Base-by-base conservation (phyloP, 2,888 invertebrate genomes). In the Mythimna albipuncta region DNA sequence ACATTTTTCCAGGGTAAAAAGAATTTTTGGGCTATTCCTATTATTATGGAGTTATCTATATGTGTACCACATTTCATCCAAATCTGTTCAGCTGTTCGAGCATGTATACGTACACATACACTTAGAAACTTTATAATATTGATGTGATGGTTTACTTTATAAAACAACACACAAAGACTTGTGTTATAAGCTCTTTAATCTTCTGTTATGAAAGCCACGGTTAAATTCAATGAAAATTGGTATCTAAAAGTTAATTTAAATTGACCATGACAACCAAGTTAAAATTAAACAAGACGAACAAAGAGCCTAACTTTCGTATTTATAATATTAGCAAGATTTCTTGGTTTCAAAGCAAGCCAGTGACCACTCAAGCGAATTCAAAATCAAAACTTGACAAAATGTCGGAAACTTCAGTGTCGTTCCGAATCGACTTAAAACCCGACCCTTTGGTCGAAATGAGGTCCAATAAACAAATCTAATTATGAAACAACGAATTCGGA, bases 381-480 rank as follows among this genome's bases (percentile, higher is more conserved):
- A 67, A 65, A 67, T 69, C 41, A 58, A 59, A 69, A 69, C 63
- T 80, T 69, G 73, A 73, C 74, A 75, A 81, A 75, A 76, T 68
- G 47, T 69, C 67, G 26, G 16, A 62, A 79, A 85, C 75, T 72
- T 65, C 64, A 71, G 61, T 54, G 70, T 69, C 67, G 26, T 72
- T 35, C 38, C 26, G 70, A 79, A 72, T 75, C 58, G 69, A 59
- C 71, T 78, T 76, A 81, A 64, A 73, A 58, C 47, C 63, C 59
- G 69, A 75, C 68, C 69, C 67, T 79, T 82, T 82, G 73, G 69
- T 66, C 62, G 72, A 75, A 82, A 73, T 50, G 70, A 74, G 69
- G 73, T 54, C 67, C 70, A 82, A 79, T 86, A 84, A 84, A 84
- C 82, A 81, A 86, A 84, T 84, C 72, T 78, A 77, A 86, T 85